Conservation (phyloP, 1,140 invertebrate genomes). For the Tetraneura akinire region DNA sequence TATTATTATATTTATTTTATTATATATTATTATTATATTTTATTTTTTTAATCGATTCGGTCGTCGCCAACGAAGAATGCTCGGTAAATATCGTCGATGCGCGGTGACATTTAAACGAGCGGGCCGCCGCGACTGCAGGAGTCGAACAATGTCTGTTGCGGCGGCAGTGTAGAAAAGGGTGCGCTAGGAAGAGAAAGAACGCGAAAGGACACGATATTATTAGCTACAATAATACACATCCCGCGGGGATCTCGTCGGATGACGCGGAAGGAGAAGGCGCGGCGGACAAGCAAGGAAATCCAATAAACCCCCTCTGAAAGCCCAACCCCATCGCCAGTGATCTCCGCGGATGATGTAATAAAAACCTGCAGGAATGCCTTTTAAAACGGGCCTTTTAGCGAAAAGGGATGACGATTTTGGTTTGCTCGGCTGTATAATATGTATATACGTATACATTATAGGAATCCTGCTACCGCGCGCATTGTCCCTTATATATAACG, state of each 20-base stretch:
- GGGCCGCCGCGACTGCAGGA: neutral
- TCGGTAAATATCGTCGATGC: conserved; percentile 27
- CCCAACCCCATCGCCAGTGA: neutral
- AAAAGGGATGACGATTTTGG: conserved; percentile 51
- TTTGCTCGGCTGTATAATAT: conserved; percentile 36
- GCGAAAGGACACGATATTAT: conserved; percentile 32
- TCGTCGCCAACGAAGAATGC: neutral
- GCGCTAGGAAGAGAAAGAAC: too few species aligned
- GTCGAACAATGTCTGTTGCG: neutral
- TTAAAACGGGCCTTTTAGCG: conserved; percentile 43
- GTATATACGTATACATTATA: neutral
- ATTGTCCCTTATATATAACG: too few species aligned
- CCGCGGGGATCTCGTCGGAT: neutral
- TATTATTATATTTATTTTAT: too few species aligned
- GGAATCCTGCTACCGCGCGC: conserved; percentile 10
- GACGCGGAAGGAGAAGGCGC: neutral
- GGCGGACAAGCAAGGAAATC: conserved; percentile 16
- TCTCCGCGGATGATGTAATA: conserved; percentile 45
- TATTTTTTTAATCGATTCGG: conserved; percentile 5
- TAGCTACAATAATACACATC: conserved; percentile 51
- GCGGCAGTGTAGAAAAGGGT: neutral
- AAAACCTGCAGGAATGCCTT: conserved; percentile 49
- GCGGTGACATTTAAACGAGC: conserved; percentile 31
- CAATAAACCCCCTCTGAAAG: conserved; percentile 45
- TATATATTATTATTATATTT: too few species aligned